Conservation (phyloP, 1,140 invertebrate genomes). For the Drepana arcuata region DNA sequence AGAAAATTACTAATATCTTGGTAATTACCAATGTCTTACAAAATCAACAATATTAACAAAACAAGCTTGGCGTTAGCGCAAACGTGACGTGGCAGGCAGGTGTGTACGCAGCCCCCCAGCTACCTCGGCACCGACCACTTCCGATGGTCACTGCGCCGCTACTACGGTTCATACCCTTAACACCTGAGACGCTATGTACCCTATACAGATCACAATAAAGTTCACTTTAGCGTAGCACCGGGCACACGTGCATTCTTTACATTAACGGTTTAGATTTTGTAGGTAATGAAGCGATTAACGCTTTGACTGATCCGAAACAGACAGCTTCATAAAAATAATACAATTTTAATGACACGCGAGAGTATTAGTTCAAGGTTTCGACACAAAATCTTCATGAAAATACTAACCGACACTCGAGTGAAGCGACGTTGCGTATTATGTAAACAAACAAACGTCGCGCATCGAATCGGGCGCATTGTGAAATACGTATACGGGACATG, state of each 20-base stretch:
- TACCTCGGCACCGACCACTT: conserved; percentile 22
- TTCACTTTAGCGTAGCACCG: conserved; percentile 6
- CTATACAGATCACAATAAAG: conserved; percentile 13
- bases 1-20: too few species aligned
- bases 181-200: conserved; percentile 4
- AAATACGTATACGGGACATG: conserved; percentile 32
- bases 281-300: conserved; percentile 20
- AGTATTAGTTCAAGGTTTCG: too few species aligned
- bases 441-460: conserved; percentile 48
- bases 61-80: too few species aligned
- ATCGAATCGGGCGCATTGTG: conserved; percentile 30
- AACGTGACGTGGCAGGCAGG: conserved; percentile 26
- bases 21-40: too few species aligned
- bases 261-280: conserved; percentile 27
- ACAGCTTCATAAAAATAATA: neutral
- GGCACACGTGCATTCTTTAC: conserved; percentile 19
- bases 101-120: conserved; percentile 25
- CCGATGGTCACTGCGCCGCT: conserved; percentile 27
- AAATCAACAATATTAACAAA: too few species aligned
- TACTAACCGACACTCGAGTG: neutral
- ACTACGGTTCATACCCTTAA: conserved; percentile 13
- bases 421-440: conserved; percentile 11
- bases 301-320: conserved; percentile 7
- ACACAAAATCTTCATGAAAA: conserved; percentile 4
- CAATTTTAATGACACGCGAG: neutral